Conservation (phyloP, 1,140 invertebrate genomes). For the Drosophila mayri region DNA sequence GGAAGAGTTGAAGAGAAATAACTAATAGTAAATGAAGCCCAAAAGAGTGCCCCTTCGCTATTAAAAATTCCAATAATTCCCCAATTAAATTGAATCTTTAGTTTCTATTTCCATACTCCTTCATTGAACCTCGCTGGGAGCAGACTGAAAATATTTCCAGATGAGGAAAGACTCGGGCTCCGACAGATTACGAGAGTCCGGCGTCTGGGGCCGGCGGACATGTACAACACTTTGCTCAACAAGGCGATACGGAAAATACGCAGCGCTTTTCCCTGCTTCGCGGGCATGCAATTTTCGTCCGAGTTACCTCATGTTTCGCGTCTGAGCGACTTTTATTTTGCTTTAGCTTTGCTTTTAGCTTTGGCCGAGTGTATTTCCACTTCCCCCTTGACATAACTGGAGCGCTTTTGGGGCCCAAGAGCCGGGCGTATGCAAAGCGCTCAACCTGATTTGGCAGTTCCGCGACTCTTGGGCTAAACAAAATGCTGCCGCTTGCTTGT, state of each 20-base stretch:
- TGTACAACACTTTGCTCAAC: constrained; percentile 75
- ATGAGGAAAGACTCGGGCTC: constrained; percentile 38
- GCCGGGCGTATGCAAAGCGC: constrained; percentile 50
- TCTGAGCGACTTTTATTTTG: constrained; percentile 20
- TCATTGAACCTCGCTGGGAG: constrained; percentile 28
- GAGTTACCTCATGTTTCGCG: constrained; percentile 62
- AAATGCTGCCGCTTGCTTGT: constrained; percentile 74
- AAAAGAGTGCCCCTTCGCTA: too few species aligned
- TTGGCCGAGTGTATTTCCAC: constrained; percentile 25
- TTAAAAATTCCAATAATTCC: too few species aligned
- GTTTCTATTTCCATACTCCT: constrained; percentile 2
- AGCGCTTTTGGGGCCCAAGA: constrained; percentile 47
- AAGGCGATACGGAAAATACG: constrained; percentile 60
- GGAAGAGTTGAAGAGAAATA: background rate
- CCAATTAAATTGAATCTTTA: background rate
- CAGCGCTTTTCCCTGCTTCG: constrained; percentile 46
- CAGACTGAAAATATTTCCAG: constrained; percentile 33
- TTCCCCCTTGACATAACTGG: constrained; percentile 76
- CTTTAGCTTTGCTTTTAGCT: background rate
- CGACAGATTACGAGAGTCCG: constrained; percentile 46
- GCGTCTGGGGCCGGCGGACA: constrained; percentile 39
- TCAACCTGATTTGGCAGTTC: constrained; percentile 73
- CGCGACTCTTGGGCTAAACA: constrained; percentile 62
- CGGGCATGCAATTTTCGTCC: constrained; percentile 48
- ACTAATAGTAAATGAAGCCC: background rate